Conservation (phyloP, 2,797 vertebrate species). For the Acanthornis magna region DNA sequence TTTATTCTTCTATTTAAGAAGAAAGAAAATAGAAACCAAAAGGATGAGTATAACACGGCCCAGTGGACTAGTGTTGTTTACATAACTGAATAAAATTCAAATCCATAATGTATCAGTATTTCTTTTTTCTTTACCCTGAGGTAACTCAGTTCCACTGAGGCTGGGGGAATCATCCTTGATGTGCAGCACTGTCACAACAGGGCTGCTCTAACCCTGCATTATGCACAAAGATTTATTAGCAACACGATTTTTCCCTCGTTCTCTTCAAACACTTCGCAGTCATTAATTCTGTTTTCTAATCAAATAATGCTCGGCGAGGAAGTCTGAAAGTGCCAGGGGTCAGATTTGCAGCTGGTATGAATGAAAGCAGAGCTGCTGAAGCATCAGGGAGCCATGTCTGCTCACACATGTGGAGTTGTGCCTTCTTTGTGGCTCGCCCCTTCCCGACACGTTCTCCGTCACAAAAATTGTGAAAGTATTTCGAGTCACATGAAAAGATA, state of each 20-base stretch:
- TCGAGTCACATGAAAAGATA: neutral
- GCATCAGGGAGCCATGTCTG: neutral
- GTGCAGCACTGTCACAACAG: neutral
- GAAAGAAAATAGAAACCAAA: neutral
- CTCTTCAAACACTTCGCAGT: constrained; percentile 4
- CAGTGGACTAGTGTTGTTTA: constrained; percentile 10
- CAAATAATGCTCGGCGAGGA: neutral
- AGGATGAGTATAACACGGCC: neutral
- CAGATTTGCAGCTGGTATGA: neutral
- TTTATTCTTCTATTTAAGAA: neutral
- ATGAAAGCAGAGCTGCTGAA: neutral
- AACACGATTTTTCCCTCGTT: neutral
- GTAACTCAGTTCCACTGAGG: neutral
- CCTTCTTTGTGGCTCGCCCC: neutral
- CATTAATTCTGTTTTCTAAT: neutral
- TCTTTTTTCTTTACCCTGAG: constrained; percentile 15
- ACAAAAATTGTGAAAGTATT: neutral
- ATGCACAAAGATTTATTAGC: neutral
- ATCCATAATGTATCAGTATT: neutral
- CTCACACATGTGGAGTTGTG: neutral
- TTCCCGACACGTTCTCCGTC: fast-evolving
- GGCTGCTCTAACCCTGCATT: neutral
- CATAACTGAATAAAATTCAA: constrained; percentile 16
- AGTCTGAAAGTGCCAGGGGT: neutral
- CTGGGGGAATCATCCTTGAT: neutral